A percentile compares a stretch with the other conserved stretches of the same genome.
Conservation (phyloP, 2,888 invertebrate genomes). For the Ceriagrion tenellum region DNA sequence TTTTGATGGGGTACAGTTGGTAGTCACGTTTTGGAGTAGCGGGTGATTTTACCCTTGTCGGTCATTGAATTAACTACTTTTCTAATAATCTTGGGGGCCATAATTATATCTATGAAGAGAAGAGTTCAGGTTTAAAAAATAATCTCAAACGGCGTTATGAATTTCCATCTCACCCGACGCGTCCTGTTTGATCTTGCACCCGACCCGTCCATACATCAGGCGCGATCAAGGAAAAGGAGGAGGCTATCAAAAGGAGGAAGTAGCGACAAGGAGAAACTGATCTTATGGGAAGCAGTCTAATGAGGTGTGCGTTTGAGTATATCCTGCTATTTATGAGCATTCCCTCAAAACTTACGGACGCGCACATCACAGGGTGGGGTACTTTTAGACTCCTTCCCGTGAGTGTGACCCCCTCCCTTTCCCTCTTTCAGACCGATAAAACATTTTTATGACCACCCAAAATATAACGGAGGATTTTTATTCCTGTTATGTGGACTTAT, state of each 20-base stretch:
- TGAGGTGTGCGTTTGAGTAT: neutral
- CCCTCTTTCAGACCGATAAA: neutral
- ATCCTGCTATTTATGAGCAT: neutral
- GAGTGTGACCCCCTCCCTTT: neutral
- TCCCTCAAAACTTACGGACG: constrained; percentile 11
- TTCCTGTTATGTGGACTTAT: neutral
- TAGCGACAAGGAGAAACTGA: neutral
- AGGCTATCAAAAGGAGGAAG: neutral
- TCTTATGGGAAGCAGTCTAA: neutral
- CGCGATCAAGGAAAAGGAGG: constrained; percentile 5
- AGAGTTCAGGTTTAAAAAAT: neutral
- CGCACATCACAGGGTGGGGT: neutral
- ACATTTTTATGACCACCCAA: neutral
- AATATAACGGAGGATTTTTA: neutral
- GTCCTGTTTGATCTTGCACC: neutral
- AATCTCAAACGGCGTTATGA: neutral
- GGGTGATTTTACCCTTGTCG: neutral
- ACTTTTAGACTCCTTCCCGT: neutral
- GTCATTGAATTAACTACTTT: neutral
- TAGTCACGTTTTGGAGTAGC: neutral
- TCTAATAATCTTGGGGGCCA: neutral
- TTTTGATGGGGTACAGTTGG: too few relatives aligned
- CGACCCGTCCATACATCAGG: constrained; percentile 15
- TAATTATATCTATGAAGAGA: neutral
- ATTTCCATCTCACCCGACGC: neutral